Conservation (phyloP, 2,888 invertebrate genomes). For the Yponomeuta cagnagella region DNA sequence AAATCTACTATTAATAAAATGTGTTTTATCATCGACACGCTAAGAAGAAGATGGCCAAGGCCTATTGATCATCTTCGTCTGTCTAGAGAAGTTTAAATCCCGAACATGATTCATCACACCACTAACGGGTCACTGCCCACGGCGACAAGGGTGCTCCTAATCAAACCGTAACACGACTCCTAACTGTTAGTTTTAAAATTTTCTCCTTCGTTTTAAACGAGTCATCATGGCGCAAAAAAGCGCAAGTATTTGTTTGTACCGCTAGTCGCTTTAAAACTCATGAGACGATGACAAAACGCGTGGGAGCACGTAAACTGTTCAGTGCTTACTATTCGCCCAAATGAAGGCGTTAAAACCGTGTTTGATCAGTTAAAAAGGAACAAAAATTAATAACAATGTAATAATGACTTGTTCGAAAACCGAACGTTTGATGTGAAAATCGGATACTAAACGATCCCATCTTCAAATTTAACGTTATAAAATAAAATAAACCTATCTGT, state of each 20-base stretch:
- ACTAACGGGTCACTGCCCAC: no score
- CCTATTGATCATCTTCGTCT: no score
- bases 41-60: no score
- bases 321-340: background rate
- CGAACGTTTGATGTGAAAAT: background rate
- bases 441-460: background rate
- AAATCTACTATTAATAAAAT: no score
- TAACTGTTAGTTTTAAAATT: background rate
- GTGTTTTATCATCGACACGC: no score
- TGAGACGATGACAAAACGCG: slow-evolving; percentile 4
- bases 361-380: background rate
- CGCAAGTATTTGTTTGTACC: slow-evolving; percentile 5
- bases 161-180: background rate
- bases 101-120: no score
- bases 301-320: slow-evolving; percentile 3
- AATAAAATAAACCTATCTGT: no score
- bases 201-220: background rate
- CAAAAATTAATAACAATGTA: background rate
- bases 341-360: background rate
- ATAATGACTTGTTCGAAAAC: no score
- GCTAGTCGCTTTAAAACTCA: background rate
- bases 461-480: background rate
- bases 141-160: background rate
- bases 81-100: no score
- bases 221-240: slow-evolving; percentile 6